Evolutionary conservation across 2,797 vertebrate genomes (phyloP).

Genomic region (Champsocephalus gunnari): DNA sequence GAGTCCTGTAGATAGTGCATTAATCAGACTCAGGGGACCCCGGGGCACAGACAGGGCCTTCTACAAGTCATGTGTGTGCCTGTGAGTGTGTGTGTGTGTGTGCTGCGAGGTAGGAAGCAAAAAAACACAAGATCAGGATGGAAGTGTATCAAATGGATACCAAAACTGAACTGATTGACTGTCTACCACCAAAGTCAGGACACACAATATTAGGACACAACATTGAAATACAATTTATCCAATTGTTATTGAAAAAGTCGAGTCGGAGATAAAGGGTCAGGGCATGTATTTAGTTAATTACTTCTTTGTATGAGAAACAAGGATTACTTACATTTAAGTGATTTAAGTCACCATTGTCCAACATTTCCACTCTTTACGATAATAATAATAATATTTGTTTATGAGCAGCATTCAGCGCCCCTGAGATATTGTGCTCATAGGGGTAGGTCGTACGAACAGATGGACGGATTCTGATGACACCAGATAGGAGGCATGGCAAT

Average conservation of each 20-base stretch:
- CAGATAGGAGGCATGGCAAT: neutral
- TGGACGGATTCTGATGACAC: too few species aligned
- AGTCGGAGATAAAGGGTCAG: neutral
- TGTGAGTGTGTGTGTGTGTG: slow-evolving; percentile 20
- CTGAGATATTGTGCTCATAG: too few species aligned
- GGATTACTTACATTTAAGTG: neutral
- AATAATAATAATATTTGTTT: too few species aligned
- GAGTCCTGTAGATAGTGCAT: slow-evolving; percentile 69
- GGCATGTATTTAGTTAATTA: neutral
- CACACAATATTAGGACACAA: neutral
- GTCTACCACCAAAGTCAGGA: neutral
- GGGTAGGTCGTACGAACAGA: too few species aligned
- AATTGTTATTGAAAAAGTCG: neutral
- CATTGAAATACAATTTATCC: neutral
- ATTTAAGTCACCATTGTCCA: neutral
- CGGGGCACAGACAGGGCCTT: slow-evolving; percentile 65
- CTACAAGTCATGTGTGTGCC: slow-evolving; percentile 24
- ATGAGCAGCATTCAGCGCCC: neutral
- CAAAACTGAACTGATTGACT: neutral
- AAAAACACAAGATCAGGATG: neutral
- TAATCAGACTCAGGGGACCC: slow-evolving; percentile 71
- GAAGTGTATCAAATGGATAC: slow-evolving; percentile 1
- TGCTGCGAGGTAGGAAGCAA: slow-evolving; percentile 28
- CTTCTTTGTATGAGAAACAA: neutral
- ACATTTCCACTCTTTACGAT: neutral